phyloP scores from a whole-genome alignment of 2,797 vertebrate genomes.

The Hybognathus amarus region DNA sequence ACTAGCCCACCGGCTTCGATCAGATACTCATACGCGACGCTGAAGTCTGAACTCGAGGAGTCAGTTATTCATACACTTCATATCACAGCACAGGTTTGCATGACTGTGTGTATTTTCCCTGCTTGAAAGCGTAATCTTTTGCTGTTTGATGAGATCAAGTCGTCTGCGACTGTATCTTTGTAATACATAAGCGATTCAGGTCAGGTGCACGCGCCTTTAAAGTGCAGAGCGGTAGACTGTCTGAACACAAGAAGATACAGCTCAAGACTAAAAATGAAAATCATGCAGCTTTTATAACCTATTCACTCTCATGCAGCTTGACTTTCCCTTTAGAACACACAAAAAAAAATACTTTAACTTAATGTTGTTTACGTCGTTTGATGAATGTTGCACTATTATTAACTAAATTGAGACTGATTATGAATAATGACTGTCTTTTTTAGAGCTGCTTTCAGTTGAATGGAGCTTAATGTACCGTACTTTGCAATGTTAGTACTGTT shows the following conservation, averaged over 20 bases:
- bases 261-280: not conserved
- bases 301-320: not conserved
- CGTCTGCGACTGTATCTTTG: conserved; percentile 3
- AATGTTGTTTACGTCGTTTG: not conserved
- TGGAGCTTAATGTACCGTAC: not conserved
- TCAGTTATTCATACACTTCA: not conserved
- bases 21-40: not conserved
- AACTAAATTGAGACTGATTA: not conserved
- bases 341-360: not conserved
- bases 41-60: conserved; percentile 8
- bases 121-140: not conserved
- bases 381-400: not conserved
- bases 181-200: not conserved
- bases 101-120: not conserved
- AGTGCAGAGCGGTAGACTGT: not conserved
- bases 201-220: not conserved
- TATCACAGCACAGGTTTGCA: not conserved
- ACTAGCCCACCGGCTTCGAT: not conserved
- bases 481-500: not conserved
- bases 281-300: not conserved
- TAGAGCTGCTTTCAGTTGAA: not conserved
- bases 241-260: not conserved
- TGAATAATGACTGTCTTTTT: not conserved
- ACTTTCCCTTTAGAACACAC: not conserved
- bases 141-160: conserved; percentile 1